These are phyloP conservation scores for Neotoma lepida DNA, from an alignment of 2,113 vertebrate genomes.

Conservation along the genomic window DNA sequence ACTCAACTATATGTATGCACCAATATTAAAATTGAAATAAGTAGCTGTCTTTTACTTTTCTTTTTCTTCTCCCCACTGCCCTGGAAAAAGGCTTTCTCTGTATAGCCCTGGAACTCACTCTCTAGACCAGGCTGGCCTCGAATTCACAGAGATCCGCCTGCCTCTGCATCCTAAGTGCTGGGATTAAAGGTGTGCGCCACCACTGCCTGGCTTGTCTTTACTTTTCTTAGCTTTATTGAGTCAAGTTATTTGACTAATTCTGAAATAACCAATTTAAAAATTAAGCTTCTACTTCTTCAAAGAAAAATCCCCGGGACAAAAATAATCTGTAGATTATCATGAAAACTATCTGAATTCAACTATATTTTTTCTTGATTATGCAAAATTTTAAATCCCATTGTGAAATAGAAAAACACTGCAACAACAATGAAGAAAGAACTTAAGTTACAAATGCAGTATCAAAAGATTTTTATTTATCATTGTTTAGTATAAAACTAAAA, in stretches of 20 bases:
- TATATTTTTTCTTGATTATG: constrained; percentile 38
- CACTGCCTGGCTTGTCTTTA: background rate
- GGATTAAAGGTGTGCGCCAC: background rate
- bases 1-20: background rate
- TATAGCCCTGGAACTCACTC: background rate
- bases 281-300: background rate
- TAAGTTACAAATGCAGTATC: background rate
- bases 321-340: background rate
- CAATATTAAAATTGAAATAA: background rate
- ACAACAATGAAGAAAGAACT: constrained; percentile 32
- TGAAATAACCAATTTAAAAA: background rate
- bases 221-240: constrained; percentile 6
- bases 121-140: background rate
- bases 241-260: background rate
- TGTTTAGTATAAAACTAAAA: constrained; percentile 33
- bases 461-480: constrained; percentile 40
- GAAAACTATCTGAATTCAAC: constrained; percentile 39
- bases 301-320: constrained; percentile 11
- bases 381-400: constrained; percentile 3
- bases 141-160: background rate
- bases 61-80: no score
- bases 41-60: background rate
- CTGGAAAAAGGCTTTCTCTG: background rate
- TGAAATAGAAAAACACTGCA: background rate
- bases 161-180: background rate